Evolutionary conservation across 2,888 invertebrate species (phyloP).

Genomic region (Brenthis daphne): DNA sequence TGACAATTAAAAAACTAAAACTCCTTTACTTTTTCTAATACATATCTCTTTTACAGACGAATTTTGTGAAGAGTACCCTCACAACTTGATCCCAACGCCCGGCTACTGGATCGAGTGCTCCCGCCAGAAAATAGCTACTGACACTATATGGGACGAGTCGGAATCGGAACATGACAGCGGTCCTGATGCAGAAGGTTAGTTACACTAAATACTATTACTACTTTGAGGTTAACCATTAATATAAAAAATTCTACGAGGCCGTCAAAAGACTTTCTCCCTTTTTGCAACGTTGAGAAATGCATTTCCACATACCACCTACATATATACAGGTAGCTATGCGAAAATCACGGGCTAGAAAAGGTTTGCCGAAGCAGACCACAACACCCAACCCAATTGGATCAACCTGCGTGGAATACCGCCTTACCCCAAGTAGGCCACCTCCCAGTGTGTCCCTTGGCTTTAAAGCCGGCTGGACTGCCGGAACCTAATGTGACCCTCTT

Average conservation of each 20-base stretch:
- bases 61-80: slow-evolving; percentile 96
- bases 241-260: no score
- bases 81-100: slow-evolving; percentile 94
- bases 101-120: slow-evolving; percentile 98
- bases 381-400: no score
- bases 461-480: no score
- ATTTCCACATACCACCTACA: no score
- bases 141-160: slow-evolving; percentile 94
- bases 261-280: not conserved
- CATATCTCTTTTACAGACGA: slow-evolving; percentile 85
- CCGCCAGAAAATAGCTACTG: slow-evolving; percentile 92
- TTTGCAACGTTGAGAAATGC: not conserved
- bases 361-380: no score
- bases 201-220: slow-evolving; percentile 14
- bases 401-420: no score
- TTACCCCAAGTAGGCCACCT: no score
- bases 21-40: not conserved
- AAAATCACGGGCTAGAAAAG: no score
- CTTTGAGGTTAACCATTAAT: not conserved
- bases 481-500: no score
- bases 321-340: no score
- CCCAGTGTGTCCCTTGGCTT: no score
- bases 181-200: slow-evolving; percentile 76
- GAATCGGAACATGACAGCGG: slow-evolving; percentile 90
- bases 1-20: not conserved